These are phyloP conservation scores for Anthopleura sola DNA, from an alignment of 64 coral and sea anemone genomes.

Conservation along the genomic window DNA sequence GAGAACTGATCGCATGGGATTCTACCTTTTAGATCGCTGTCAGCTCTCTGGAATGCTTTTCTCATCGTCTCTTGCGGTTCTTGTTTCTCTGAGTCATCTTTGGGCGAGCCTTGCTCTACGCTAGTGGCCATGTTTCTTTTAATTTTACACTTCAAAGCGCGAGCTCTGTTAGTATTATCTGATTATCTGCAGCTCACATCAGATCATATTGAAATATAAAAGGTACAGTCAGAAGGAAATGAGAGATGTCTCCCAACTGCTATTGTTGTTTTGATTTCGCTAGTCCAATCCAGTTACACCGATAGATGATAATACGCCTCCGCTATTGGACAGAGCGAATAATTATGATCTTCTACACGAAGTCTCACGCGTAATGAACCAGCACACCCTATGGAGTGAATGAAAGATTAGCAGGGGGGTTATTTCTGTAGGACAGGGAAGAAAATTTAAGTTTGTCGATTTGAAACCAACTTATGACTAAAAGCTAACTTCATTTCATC, in stretches of 20 bases:
- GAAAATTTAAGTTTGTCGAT: neutral
- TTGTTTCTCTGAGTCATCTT: neutral
- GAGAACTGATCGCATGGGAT: slow-evolving; percentile 57
- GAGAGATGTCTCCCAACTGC: neutral
- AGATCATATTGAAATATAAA: neutral
- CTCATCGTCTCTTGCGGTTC: neutral
- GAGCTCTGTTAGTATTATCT: neutral
- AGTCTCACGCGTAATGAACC: neutral
- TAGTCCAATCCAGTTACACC: neutral
- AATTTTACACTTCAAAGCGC: neutral
- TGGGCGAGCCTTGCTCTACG: neutral
- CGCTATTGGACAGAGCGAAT: neutral
- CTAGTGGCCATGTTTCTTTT: neutral
- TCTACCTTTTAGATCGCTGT: slow-evolving; percentile 51
- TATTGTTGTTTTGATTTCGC: neutral
- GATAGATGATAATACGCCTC: neutral
- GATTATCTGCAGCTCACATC: neutral
- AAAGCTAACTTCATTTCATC: no score
- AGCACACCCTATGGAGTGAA: neutral
- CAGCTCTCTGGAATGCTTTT: slow-evolving; percentile 53
- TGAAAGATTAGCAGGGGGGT: neutral
- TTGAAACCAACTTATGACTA: neutral
- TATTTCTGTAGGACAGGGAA: no score
- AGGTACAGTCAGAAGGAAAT: neutral
- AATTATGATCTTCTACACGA: neutral